phyloP scores from a whole-genome alignment of 2,888 invertebrate species.

The Muscina levida region DNA sequence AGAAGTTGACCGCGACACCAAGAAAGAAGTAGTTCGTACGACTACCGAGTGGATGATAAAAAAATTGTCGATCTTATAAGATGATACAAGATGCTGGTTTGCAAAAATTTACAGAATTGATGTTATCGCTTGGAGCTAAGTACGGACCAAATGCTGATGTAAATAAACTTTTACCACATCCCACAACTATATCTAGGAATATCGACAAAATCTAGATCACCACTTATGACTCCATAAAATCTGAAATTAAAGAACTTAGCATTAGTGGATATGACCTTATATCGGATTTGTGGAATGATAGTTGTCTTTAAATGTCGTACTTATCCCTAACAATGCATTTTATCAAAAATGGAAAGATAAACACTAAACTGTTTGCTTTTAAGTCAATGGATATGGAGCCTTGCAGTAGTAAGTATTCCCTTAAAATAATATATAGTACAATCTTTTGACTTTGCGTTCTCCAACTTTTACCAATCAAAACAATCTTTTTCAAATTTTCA shows the following conservation, averaged over 20 bases:
- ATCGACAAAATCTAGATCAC: slow-evolving; percentile 36
- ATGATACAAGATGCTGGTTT: slow-evolving; percentile 48
- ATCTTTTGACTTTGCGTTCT: too few relatives aligned
- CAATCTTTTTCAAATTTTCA: too few relatives aligned
- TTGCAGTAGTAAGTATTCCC: slow-evolving; percentile 44
- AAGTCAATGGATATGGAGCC: slow-evolving; percentile 48
- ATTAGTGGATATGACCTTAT: slow-evolving; percentile 48
- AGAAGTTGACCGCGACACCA: slow-evolving; percentile 22
- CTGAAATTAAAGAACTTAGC: slow-evolving; percentile 41
- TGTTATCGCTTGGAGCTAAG: slow-evolving; percentile 51
- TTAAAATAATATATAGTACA: too few relatives aligned
- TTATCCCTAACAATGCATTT: slow-evolving; percentile 56
- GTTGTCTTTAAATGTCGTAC: slow-evolving; percentile 46
- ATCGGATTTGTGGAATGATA: slow-evolving; percentile 53
- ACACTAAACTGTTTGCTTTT: slow-evolving; percentile 1
- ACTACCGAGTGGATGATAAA: slow-evolving; percentile 54
- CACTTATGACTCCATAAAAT: slow-evolving; percentile 31
- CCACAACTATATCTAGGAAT: slow-evolving; percentile 51
- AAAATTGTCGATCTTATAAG: slow-evolving; percentile 45
- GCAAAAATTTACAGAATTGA: slow-evolving; percentile 49
- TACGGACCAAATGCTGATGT: slow-evolving; percentile 52
- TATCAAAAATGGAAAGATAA: slow-evolving; percentile 32
- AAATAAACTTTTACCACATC: slow-evolving; percentile 51
- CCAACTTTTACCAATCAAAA: too few relatives aligned
- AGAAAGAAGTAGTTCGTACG: slow-evolving; percentile 21